phyloP scores from a whole-genome alignment of 2,113 vertebrate species.

The Heterotis niloticus region DNA sequence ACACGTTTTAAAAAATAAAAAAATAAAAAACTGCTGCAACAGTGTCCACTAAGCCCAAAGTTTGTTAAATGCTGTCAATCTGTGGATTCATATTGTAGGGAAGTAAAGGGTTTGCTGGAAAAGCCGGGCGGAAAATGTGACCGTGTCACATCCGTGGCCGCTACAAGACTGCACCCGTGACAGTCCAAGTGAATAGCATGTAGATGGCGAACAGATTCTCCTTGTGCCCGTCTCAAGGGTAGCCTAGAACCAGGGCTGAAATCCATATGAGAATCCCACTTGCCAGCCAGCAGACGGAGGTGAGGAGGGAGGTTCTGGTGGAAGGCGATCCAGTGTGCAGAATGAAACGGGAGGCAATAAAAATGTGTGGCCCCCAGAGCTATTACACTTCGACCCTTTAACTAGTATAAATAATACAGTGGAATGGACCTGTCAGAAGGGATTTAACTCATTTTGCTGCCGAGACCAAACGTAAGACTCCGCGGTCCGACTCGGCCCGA shows the following conservation, averaged over 20 bases:
- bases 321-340: background rate
- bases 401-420: conserved; percentile 63
- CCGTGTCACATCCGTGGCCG: no score
- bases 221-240: background rate
- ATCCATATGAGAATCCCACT: background rate
- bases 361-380: conserved; percentile 40
- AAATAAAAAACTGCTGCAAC: no score
- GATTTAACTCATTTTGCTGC: conserved; percentile 45
- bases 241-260: background rate
- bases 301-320: background rate
- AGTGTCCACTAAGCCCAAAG: no score
- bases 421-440: conserved; percentile 54
- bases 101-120: no score
- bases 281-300: background rate
- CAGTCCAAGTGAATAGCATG: no score
- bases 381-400: conserved; percentile 45
- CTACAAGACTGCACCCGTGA: no score
- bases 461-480: conserved; percentile 44
- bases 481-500: conserved; percentile 22
- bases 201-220: background rate
- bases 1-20: no score
- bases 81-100: no score
- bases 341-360: conserved; percentile 40
- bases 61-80: no score
- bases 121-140: no score